phyloP scores from a whole-genome alignment of 2,888 invertebrate species.

The Miltochrista miniata region DNA sequence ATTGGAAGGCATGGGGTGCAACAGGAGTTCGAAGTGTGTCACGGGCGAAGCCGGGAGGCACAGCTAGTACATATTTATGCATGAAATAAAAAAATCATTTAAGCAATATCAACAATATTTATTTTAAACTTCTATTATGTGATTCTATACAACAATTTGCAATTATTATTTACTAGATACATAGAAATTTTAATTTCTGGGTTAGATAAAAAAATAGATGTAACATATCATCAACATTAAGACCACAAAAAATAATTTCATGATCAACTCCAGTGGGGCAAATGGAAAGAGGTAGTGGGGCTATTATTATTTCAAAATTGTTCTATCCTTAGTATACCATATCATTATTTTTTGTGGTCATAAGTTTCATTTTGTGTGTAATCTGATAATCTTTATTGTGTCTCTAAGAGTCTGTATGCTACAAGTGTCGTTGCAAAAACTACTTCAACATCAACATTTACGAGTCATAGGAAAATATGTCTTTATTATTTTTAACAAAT shows the following conservation, averaged over 20 bases:
- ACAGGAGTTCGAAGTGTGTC: no score
- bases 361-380: constrained; percentile 38
- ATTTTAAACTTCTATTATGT: constrained; percentile 70
- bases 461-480: constrained; percentile 67
- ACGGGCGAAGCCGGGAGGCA: no score
- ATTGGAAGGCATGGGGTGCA: no score
- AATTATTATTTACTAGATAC: constrained; percentile 48
- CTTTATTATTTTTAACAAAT: constrained; percentile 70
- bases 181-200: constrained; percentile 61
- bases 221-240: constrained; percentile 65
- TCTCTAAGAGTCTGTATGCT: constrained; percentile 33
- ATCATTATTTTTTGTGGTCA: constrained; percentile 55
- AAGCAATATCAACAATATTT: constrained; percentile 82
- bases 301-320: constrained; percentile 26
- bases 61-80: no score
- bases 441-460: constrained; percentile 50
- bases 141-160: constrained; percentile 68
- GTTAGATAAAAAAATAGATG: constrained; percentile 76
- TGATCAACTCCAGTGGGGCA: constrained; percentile 31
- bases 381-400: constrained; percentile 23
- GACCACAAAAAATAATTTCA: constrained; percentile 46
- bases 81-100: constrained; percentile 66
- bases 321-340: constrained; percentile 33
- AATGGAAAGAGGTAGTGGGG: no score
- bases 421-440: constrained; percentile 54